A percentile compares a stretch with the other conserved stretches of the same genome.
phyloP scores from a whole-genome alignment of 1,140 invertebrate genomes.

The Platorchestia sp. region DNA sequence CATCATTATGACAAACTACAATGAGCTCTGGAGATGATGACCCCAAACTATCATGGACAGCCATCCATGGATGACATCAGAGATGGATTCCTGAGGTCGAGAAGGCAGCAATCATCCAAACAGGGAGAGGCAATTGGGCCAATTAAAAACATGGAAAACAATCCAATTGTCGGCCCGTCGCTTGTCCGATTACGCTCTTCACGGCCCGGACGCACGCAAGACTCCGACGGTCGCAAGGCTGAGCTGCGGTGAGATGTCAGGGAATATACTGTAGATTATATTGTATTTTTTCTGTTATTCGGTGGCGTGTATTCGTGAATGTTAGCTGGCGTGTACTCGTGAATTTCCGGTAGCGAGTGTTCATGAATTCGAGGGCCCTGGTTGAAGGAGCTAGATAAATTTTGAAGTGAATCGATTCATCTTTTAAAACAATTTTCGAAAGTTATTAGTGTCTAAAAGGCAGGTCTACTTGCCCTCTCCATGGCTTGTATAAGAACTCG shows the following conservation, averaged over 20 bases:
- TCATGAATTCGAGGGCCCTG: too few relatives aligned
- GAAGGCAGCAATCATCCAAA: constrained; percentile 30
- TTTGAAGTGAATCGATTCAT: too few relatives aligned
- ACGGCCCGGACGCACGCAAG: neutral
- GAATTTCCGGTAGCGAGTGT: too few relatives aligned
- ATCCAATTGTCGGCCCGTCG: constrained; percentile 25
- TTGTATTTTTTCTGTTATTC: too few relatives aligned
- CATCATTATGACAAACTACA: neutral
- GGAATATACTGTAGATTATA: too few relatives aligned
- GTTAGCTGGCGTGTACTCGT: too few relatives aligned
- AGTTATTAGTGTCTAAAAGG: too few relatives aligned
- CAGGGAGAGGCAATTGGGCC: neutral
- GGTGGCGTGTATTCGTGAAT: too few relatives aligned
- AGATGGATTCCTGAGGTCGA: constrained; percentile 20
- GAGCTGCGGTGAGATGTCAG: neutral
- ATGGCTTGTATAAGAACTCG: too few relatives aligned
- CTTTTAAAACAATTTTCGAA: too few relatives aligned
- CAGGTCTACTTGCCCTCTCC: too few relatives aligned
- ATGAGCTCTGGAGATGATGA: neutral
- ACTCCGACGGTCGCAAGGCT: neutral
- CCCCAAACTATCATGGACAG: neutral
- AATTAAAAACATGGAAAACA: neutral
- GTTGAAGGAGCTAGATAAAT: too few relatives aligned
- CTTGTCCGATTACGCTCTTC: constrained; percentile 8
- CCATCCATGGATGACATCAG: neutral